phyloP scores from a whole-genome alignment of 2,888 invertebrate species.

The Blera fallax region DNA sequence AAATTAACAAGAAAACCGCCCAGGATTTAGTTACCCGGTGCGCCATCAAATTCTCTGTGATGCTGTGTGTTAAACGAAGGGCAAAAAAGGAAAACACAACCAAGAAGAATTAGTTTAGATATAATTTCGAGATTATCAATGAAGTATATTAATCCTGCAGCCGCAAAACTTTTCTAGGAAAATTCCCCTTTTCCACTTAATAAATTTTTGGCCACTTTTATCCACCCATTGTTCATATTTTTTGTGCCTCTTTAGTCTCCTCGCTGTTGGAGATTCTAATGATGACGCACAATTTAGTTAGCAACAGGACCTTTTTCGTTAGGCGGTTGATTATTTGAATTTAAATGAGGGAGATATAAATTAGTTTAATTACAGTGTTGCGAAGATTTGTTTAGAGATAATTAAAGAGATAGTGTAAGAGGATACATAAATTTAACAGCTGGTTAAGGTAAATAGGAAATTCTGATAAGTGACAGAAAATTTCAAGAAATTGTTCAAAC shows the following conservation, averaged over 20 bases:
- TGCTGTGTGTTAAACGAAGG: neutral
- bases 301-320: neutral
- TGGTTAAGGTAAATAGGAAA: no score
- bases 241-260: neutral
- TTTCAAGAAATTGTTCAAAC: no score
- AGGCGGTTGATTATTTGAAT: neutral
- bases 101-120: neutral
- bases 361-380: neutral
- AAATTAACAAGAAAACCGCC: conserved; percentile 12
- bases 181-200: conserved; percentile 11
- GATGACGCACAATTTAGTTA: neutral
- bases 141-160: neutral
- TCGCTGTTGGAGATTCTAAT: neutral
- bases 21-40: neutral
- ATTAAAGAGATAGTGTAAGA: neutral
- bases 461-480: no score
- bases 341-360: neutral
- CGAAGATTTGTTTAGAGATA: neutral
- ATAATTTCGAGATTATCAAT: neutral
- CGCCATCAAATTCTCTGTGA: neutral
- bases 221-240: neutral
- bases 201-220: neutral
- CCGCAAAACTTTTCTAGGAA: neutral
- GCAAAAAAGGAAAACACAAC: neutral
- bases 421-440: no score